phyloP scores from a whole-genome alignment of 1,140 invertebrate species.

The Chrysomallon squamiferum region DNA sequence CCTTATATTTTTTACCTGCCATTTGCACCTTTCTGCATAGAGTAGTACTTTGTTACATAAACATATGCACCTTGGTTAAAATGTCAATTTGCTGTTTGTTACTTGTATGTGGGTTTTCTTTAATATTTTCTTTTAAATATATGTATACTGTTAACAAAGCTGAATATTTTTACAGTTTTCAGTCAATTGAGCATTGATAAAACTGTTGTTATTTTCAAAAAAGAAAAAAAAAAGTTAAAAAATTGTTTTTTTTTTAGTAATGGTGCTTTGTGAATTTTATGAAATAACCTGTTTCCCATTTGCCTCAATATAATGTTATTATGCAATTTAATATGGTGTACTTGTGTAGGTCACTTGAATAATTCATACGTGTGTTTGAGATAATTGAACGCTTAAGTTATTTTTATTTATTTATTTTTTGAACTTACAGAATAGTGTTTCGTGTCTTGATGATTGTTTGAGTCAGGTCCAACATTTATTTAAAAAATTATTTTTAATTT shows the following conservation, averaged over 20 bases:
- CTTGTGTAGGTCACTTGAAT: too few relatives aligned
- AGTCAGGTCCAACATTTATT: too few relatives aligned
- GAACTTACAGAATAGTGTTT: too few relatives aligned
- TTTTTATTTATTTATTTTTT: too few relatives aligned
- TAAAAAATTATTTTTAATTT: too few relatives aligned
- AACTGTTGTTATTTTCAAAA: slow-evolving; percentile 3
- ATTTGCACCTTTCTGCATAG: slow-evolving; percentile 4
- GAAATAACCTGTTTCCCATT: slow-evolving; percentile 4
- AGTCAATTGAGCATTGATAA: slow-evolving; percentile 6
- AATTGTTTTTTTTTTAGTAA: too few relatives aligned
- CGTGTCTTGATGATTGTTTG: too few relatives aligned
- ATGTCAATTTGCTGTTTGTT: background rate
- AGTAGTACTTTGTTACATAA: slow-evolving; percentile 1
- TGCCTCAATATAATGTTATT: slow-evolving; percentile 4
- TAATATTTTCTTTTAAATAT: background rate
- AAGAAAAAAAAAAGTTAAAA: slow-evolving; percentile 1
- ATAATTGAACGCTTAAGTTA: too few relatives aligned
- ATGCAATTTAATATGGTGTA: slow-evolving; percentile 2
- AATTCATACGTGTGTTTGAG: too few relatives aligned
- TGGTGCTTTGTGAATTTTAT: slow-evolving; percentile 2
- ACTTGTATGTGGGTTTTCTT: background rate
- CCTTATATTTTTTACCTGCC: slow-evolving; percentile 6
- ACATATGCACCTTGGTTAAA: slow-evolving; percentile 1
- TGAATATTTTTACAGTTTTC: slow-evolving; percentile 7
- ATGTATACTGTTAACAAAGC: slow-evolving; percentile 1